These are phyloP conservation scores for Pangasius mekongensis DNA, from an alignment of 2,797 vertebrate species.

Conservation along the genomic window DNA sequence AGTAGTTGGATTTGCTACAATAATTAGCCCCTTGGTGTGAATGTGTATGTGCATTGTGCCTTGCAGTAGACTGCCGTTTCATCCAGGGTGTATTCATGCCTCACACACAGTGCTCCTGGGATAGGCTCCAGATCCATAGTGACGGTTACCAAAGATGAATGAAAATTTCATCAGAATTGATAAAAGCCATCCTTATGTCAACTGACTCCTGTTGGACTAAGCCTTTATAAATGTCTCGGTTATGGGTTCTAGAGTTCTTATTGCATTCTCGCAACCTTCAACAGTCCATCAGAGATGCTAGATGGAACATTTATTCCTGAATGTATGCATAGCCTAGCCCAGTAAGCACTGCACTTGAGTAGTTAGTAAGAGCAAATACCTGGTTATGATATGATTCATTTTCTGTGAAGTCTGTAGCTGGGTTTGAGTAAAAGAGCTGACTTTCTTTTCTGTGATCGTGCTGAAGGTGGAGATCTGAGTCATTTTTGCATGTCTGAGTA, in stretches of 20 bases:
- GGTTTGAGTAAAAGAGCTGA: conserved; percentile 25
- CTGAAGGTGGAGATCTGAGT: conserved; percentile 18
- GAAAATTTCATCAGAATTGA: not conserved
- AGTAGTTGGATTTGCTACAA: not conserved
- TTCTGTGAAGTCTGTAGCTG: not conserved
- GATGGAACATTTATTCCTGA: not conserved
- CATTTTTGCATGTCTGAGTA: conserved; percentile 48
- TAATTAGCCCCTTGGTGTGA: not conserved
- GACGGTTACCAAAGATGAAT: not conserved
- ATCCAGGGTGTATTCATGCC: not conserved
- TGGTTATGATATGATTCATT: conserved; percentile 20
- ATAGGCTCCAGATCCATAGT: not conserved
- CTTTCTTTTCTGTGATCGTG: conserved; percentile 4
- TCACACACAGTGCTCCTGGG: not conserved
- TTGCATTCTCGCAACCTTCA: not conserved
- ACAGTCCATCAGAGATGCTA: not conserved
- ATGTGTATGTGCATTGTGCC: not conserved
- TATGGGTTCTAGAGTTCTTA: not conserved
- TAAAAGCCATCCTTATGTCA: not conserved
- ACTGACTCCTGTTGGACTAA: not conserved
- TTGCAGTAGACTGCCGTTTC: not conserved
- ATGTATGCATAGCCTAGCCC: not conserved
- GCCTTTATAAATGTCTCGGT: not conserved
- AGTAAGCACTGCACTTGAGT: not conserved
- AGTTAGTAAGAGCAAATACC: not conserved